Evolutionary conservation across 2,113 vertebrate species (phyloP), one percentile per base, ranked within the genome.

Genomic region (Tauraco erythrolophus): DNA sequence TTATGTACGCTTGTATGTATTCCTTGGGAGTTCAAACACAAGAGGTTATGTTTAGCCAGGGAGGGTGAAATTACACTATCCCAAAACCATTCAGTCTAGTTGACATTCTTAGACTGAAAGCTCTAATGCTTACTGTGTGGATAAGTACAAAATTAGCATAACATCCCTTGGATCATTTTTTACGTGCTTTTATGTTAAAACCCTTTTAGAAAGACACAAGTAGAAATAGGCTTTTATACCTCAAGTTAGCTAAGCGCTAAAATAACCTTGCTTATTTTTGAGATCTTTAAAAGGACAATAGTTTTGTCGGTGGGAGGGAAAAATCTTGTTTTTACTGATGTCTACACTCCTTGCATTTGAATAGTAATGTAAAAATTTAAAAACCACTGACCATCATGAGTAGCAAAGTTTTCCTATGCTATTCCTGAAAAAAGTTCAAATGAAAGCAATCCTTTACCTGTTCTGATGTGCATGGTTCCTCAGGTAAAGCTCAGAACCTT

Each of bases 151-250:
- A 84, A 74, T 31, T 9, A 90, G 28, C 19, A 46, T 37, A 51
- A 72, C 4, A 23, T 56, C 41, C 22, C 41, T 39, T 5, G 72
- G 28, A 25, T 31, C 1, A 31, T n/a, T 56, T 91, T 72, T 64
- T 25, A 11, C 35, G 45, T 5, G 11, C 33, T 60, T 77, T 58
- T 77, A 45, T 27, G 17, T 51, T 65, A 60, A 82, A 60, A 1
- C 1, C 31, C n/a, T 43, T 62, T 51, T 15, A 65, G 39, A 70
- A 84, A 62, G 19, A 46, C 28, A 30, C 0, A 0, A 84, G 13
- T 41, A 84, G 76, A 88, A 81, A n/a, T 23, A 62, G 8, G 6
- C 28, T 78, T 68, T 39, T 65, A 39, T 27, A 65, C 11, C 33
- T 78, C 23, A 74, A 56, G 33, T 68, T 60, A 90, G 33, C 7